Percentiles rank a stretch among this genome's conserved stretches.
Conservation (phyloP, 1,140 invertebrate genomes). For the Calephelis virginiensis region DNA sequence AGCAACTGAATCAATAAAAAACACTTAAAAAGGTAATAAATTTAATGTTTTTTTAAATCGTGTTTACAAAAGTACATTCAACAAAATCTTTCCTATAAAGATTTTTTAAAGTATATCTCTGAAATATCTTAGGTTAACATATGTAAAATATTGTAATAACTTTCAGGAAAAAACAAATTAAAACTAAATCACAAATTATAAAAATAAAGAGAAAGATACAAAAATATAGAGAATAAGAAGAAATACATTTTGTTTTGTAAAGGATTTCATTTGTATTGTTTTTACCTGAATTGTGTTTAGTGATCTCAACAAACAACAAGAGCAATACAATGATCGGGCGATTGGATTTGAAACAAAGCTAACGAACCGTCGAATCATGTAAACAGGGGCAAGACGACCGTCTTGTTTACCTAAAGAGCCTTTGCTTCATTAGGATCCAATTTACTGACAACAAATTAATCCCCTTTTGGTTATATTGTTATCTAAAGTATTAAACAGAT, state of each 20-base stretch:
- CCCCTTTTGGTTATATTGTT: constrained; percentile 51
- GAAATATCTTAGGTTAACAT: too few relatives aligned
- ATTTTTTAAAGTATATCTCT: too few relatives aligned
- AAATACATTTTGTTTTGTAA: neutral
- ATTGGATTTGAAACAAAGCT: constrained; percentile 76
- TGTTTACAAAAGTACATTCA: too few relatives aligned
- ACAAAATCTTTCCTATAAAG: too few relatives aligned
- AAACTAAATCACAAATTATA: too few relatives aligned
- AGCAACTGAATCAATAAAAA: too few relatives aligned
- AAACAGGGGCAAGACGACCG: constrained; percentile 74
- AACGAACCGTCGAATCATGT: constrained; percentile 75
- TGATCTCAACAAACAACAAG: constrained; percentile 33
- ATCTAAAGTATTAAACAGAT: constrained; percentile 13
- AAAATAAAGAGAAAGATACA: too few relatives aligned
- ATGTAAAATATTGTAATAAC: too few relatives aligned
- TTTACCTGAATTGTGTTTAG: constrained; percentile 21
- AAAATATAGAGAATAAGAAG: neutral
- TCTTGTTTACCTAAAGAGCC: constrained; percentile 75
- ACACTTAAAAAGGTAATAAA: too few relatives aligned
- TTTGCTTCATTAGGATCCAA: constrained; percentile 78
- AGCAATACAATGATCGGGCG: constrained; percentile 55
- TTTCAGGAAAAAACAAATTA: too few relatives aligned
- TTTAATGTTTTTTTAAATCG: too few relatives aligned
- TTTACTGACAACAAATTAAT: constrained; percentile 77
- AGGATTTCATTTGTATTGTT: constrained; percentile 20